phyloP scores from a whole-genome alignment of 35 echinoderm and acorn worm species.

The Apostichopus parvimensis region DNA sequence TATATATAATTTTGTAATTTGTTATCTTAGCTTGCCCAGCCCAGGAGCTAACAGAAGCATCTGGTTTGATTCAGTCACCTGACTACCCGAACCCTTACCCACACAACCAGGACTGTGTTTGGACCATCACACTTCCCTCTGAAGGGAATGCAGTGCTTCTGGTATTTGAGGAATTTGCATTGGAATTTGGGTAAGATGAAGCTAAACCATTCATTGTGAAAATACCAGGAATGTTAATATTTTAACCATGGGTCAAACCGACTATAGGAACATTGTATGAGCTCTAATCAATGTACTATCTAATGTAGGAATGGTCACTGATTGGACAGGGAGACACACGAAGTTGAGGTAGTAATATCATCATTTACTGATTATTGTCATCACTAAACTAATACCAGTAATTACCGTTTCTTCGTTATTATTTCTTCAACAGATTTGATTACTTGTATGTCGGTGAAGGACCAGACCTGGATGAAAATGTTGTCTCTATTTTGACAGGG shows the following conservation, averaged over 20 bases:
- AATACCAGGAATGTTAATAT: background rate
- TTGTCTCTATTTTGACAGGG: constrained; percentile 45
- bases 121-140: constrained; percentile 68
- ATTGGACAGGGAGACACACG: too few species aligned
- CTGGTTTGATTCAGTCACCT: constrained; percentile 73
- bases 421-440: constrained; percentile 62
- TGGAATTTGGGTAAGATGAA: constrained; percentile 66
- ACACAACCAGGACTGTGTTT: constrained; percentile 75
- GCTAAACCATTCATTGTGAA: background rate
- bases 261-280: too few species aligned
- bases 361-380: background rate
- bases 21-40: constrained; percentile 16
- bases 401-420: background rate
- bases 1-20: too few species aligned
- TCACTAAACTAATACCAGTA: background rate
- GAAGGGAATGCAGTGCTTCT: constrained; percentile 26
- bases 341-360: background rate
- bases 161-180: constrained; percentile 47
- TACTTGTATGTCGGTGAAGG: constrained; percentile 76
- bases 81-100: constrained; percentile 75
- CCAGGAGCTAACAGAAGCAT: constrained; percentile 45
- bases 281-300: too few species aligned
- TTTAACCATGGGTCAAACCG: too few species aligned
- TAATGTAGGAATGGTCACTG: too few species aligned
- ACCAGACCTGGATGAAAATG: background rate